A percentile compares a stretch with the other conserved stretches of the same genome.
Evolutionary conservation across 2,113 vertebrate species (phyloP).

Genomic region (Gobiocypris rarus): DNA sequence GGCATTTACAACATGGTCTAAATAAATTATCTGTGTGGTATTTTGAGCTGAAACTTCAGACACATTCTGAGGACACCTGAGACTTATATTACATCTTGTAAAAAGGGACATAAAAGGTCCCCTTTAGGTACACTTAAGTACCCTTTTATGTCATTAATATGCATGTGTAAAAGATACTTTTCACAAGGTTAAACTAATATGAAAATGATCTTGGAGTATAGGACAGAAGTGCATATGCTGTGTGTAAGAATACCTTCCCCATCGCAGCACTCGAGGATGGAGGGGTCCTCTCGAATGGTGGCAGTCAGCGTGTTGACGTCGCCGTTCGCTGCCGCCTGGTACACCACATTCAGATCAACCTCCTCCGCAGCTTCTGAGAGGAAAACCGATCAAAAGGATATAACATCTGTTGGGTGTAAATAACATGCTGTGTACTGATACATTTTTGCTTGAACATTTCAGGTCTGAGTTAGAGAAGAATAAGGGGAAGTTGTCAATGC

Average conservation of each 20-base stretch:
- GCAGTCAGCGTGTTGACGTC: conserved; percentile 85
- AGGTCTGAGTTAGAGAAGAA: neutral
- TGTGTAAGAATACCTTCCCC: conserved; percentile 80
- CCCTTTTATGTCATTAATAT: too few species aligned
- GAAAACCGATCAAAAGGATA: neutral
- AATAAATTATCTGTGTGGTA: too few species aligned
- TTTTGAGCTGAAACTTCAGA: too few species aligned
- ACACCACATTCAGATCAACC: conserved; percentile 81
- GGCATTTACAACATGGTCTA: too few species aligned
- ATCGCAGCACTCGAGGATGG: conserved; percentile 87
- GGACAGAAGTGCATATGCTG: too few species aligned
- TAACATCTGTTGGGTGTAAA: neutral
- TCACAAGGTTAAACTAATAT: neutral
- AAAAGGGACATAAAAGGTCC: too few species aligned
- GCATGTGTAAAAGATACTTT: neutral
- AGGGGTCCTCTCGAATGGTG: conserved; percentile 86
- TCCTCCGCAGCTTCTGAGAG: conserved; percentile 81
- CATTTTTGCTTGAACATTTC: neutral
- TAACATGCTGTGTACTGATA: too few species aligned
- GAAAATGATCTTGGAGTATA: neutral
- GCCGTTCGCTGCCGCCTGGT: conserved; percentile 84
- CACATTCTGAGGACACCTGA: too few species aligned
- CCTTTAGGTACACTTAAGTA: too few species aligned
- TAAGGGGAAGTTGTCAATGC: neutral
- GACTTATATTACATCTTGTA: too few species aligned